Evolutionary conservation across 2,888 invertebrate species (phyloP).

Genomic region (Allacma fusca): DNA sequence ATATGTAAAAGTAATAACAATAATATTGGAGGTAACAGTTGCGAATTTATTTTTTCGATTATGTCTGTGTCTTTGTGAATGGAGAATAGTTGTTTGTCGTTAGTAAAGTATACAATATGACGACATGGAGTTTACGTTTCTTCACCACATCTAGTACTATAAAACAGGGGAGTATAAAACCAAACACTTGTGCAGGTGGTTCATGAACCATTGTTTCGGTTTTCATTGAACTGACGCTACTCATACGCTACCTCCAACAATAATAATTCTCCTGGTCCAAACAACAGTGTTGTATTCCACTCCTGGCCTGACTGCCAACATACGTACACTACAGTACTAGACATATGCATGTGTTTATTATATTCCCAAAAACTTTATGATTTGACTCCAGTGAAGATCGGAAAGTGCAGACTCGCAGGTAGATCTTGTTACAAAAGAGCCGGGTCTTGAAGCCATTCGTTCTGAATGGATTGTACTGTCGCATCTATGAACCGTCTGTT

Average conservation of each 20-base stretch:
- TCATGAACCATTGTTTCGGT: constrained; percentile 10
- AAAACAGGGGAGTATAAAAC: not conserved
- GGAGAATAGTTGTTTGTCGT: not conserved
- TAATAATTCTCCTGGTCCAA: not conserved
- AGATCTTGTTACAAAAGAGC: constrained; percentile 23
- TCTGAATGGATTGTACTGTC: not conserved
- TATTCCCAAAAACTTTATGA: not conserved
- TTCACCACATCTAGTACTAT: not conserved
- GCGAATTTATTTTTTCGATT: constrained; percentile 3
- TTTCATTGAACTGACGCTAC: not conserved
- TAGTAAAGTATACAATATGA: not conserved
- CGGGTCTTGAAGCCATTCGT: not conserved
- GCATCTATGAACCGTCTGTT: not conserved
- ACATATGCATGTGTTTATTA: too few relatives aligned
- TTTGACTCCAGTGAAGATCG: constrained; percentile 15
- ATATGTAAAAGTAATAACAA: too few relatives aligned
- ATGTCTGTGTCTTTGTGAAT: not conserved
- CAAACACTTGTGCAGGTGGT: constrained; percentile 36
- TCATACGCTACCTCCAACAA: not conserved
- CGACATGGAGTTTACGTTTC: not conserved
- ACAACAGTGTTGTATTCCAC: not conserved
- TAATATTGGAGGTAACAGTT: not conserved
- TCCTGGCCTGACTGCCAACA: too few relatives aligned
- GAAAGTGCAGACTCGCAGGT: constrained; percentile 5
- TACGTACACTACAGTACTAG: too few relatives aligned